Base-by-base conservation (phyloP, 1,140 invertebrate species). In the Holcopasites calliopsidis region DNA sequence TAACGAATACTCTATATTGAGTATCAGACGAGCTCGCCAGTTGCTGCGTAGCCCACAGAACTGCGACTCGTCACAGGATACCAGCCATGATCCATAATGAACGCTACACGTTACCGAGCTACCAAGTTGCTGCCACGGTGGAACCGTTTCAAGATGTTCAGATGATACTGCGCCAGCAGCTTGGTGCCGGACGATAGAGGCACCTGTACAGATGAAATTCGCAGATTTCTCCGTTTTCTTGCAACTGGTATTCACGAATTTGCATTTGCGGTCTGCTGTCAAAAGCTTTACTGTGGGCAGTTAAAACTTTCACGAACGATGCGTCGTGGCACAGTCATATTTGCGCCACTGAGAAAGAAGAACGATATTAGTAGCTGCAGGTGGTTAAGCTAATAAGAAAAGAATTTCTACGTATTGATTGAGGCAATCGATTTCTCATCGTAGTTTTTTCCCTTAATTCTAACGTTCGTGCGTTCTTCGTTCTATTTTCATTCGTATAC, bases 11-110 rank as follows among this genome's bases (percentile, higher is more conserved):
- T 16, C 40, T 13, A 66, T 52, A 31, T 23, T 66, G 3, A 13
- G 16, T 10, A 35, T 38, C 23, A 42, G 44, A 18, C 62, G 28
- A 72, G 73, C 77, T 44, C 80, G 77, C 47, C 86, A 87, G 65
- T 71, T 86, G n/a, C n/a, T n/a, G 77, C 85, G 85, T 47, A 87
- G 62, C 65, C 82, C 85, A 26, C 87, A 89, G 57, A 89, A 82
- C 79, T 87, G 86, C 80, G 89, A 90, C 52, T 85, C 86, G n/a
- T 77, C 88, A 50, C 87, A 90, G 80, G 88, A 86, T 64, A 88
- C 83, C 47, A 91, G 77, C 76, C 90, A 90, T 86, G 88, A 91
- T 88, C 87, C 89, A 91, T 91, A 91, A 90, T 91, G 89, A 88
- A 89, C 75, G 69, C 77, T 87, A 64, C 82, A 78, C 54, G 58